Percentiles rank a stretch among this genome's conserved stretches.
These are phyloP conservation scores for Limosa lapponica DNA, from an alignment of 2,797 vertebrate genomes.

Conservation along the genomic window DNA sequence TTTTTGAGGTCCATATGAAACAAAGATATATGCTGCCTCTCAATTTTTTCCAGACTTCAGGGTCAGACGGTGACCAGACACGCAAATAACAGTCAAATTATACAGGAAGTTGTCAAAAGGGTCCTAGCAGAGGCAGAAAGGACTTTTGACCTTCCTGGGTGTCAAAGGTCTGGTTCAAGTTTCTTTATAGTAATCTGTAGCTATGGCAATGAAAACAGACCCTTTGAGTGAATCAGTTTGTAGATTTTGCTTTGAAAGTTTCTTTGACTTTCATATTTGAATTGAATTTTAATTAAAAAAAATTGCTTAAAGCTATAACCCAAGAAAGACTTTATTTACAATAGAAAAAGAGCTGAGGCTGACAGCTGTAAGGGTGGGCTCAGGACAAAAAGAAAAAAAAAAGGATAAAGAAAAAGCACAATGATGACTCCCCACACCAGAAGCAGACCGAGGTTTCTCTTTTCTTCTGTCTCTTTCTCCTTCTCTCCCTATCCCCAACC, in stretches of 20 bases:
- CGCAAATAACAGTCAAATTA: slow-evolving; percentile 84
- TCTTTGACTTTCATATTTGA: slow-evolving; percentile 66
- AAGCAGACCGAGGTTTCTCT: slow-evolving; percentile 14
- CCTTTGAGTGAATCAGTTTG: slow-evolving; percentile 72
- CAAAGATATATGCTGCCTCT: slow-evolving; percentile 59
- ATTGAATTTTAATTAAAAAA: slow-evolving; percentile 68
- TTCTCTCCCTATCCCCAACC: neutral
- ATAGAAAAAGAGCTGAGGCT: slow-evolving; percentile 20
- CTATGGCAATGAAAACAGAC: slow-evolving; percentile 72
- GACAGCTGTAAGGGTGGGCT: slow-evolving; percentile 30
- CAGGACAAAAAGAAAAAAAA: neutral
- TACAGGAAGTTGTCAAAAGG: slow-evolving; percentile 87
- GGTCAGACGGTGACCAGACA: slow-evolving; percentile 84
- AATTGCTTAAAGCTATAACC: slow-evolving; percentile 45
- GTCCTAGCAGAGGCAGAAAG: slow-evolving; percentile 77
- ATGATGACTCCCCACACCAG: slow-evolving; percentile 1
- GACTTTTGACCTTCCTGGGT: slow-evolving; percentile 81
- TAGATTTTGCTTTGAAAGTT: slow-evolving; percentile 67
- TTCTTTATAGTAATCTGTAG: slow-evolving; percentile 81
- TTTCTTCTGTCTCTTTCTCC: neutral
- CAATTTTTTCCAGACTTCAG: slow-evolving; percentile 80
- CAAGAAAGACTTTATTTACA: slow-evolving; percentile 66
- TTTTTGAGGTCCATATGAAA: slow-evolving; percentile 64
- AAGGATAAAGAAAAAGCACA: neutral
- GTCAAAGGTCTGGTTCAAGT: slow-evolving; percentile 88